Percentiles rank a stretch among this genome's conserved stretches.
Conservation (phyloP, 2,113 vertebrate genomes). For the Cheilinus undulatus region DNA sequence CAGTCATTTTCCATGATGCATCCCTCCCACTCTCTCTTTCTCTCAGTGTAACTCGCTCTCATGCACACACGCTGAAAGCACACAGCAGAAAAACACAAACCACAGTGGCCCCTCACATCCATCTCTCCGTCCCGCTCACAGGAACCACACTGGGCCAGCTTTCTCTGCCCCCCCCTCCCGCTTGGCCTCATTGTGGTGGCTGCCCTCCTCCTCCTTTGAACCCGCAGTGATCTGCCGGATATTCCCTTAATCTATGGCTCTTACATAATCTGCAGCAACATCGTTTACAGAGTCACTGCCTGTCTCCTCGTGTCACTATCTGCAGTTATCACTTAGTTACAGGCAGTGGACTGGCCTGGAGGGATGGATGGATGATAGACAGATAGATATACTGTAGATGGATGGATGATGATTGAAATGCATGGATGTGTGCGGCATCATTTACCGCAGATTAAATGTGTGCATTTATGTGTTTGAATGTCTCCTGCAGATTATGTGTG, state of each 20-base stretch:
- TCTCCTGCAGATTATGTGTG: conserved; percentile 45
- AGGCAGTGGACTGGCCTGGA: conserved; percentile 60
- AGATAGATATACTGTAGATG: conserved; percentile 2
- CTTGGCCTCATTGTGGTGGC: conserved; percentile 45
- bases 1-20: conserved; percentile 78
- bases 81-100: conserved; percentile 46
- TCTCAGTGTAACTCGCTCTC: conserved; percentile 50
- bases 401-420: conserved; percentile 38
- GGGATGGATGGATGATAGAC: conserved; percentile 48
- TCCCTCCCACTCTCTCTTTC: conserved; percentile 68
- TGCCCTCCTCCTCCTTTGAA: conserved; percentile 66
- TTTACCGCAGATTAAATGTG: conserved; percentile 38
- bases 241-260: conserved; percentile 80
- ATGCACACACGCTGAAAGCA: conserved; percentile 11
- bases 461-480: conserved; percentile 13
- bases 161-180: conserved; percentile 35
- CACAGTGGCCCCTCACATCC: conserved; percentile 18
- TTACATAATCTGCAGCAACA: conserved; percentile 81
- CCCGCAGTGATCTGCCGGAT: conserved; percentile 74
- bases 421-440: conserved; percentile 7
- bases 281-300: conserved; percentile 69
- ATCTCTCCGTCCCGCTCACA: conserved; percentile 35
- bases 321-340: conserved; percentile 76
- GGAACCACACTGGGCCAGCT: conserved; percentile 45
- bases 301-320: conserved; percentile 78